A percentile compares a stretch with the other conserved stretches of the same genome.
These are phyloP conservation scores for Tetragonula clypearis DNA, from an alignment of 1,140 invertebrate species.

Conservation along the genomic window DNA sequence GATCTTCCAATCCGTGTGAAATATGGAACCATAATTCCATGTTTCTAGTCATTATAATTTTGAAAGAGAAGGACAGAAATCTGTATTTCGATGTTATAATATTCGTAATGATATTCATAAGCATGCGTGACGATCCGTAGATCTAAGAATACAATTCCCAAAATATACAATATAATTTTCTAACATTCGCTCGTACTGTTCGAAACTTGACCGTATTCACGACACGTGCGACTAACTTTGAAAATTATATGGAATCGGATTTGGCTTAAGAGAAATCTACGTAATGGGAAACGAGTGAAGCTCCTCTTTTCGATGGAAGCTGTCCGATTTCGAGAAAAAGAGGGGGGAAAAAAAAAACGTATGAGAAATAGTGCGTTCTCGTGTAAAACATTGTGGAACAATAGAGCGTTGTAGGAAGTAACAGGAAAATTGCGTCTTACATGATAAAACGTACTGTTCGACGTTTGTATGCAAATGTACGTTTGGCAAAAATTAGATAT, in stretches of 20 bases:
- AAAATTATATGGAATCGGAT: neutral
- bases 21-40: no score
- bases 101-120: neutral
- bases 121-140: neutral
- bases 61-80: no score
- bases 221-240: neutral
- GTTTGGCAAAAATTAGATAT: neutral
- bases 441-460: conserved; percentile 1
- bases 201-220: no score
- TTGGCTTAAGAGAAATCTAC: neutral
- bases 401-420: neutral
- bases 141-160: neutral
- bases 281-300: neutral
- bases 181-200: no score
- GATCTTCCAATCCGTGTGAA: no score
- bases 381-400: neutral
- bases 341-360: neutral
- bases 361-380: neutral
- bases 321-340: neutral
- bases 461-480: conserved; percentile 1
- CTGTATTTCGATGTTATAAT: neutral
- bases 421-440: neutral
- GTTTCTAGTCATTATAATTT: no score
- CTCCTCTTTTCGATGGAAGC: neutral
- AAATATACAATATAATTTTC: no score